A percentile compares a stretch with the other conserved stretches of the same genome.
phyloP scores from a whole-genome alignment of 2,888 invertebrate species.

The Lycaena phlaeas region DNA sequence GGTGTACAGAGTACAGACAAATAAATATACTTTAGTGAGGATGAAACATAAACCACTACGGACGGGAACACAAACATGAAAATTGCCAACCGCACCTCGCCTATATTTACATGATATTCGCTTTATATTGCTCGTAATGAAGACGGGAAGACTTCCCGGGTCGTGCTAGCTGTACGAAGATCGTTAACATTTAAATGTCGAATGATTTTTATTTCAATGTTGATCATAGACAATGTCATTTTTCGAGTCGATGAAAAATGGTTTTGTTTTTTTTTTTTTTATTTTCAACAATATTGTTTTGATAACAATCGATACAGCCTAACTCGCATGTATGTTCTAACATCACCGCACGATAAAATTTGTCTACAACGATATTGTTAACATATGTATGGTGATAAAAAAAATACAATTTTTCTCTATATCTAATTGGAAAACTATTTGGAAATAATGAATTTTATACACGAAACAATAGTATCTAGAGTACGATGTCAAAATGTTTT shows the following conservation, averaged over 20 bases:
- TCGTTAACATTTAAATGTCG: too few relatives aligned
- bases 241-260: neutral
- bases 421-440: neutral
- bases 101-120: slow-evolving; percentile 20
- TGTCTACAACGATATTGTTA: neutral
- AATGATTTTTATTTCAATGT: too few relatives aligned
- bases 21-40: slow-evolving; percentile 30
- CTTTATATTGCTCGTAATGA: slow-evolving; percentile 1
- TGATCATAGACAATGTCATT: too few relatives aligned
- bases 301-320: slow-evolving; percentile 3
- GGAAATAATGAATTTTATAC: neutral
- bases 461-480: too few relatives aligned
- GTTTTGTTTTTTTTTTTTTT: slow-evolving; percentile 1
- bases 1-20: slow-evolving; percentile 23
- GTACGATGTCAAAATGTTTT: too few relatives aligned
- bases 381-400: slow-evolving; percentile 3
- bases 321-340: slow-evolving; percentile 1
- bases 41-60: slow-evolving; percentile 50
- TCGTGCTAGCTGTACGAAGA: too few relatives aligned
- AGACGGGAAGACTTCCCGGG: too few relatives aligned
- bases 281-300: slow-evolving; percentile 2
- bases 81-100: slow-evolving; percentile 42
- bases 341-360: slow-evolving; percentile 2
- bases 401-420: slow-evolving; percentile 2
- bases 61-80: slow-evolving; percentile 64